Base-by-base conservation (phyloP, 1,140 invertebrate species). In the Hypothenemus hampei region DNA sequence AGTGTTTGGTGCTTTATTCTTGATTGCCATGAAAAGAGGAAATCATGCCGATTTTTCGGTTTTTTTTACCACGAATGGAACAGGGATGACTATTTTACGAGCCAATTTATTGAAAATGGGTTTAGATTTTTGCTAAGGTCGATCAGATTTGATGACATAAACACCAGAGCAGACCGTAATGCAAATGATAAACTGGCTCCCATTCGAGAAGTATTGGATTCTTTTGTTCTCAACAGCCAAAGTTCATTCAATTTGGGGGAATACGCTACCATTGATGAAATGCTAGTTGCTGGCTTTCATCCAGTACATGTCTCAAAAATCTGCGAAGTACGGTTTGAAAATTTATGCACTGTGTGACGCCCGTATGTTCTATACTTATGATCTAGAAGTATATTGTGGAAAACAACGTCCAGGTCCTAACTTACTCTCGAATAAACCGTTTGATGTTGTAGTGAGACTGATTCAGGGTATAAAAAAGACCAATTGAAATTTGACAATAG, bases 101-200 rank as follows among this genome's bases (percentile, higher is more conserved):
- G 5, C 21, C 7, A 21, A 44, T 21, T 44, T 7, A 7, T 19
- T 24, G 5, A 44, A 10, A 4, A 44, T 7, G 5, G 41, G 11
- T 44, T 44, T 24, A 5, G 19, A 7, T 44, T 44, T 21, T 19
- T 59, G 16, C 10, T 55, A 10, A 11, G 13, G 8, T 40, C 19
- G 41, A 46, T 68, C 33, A 54, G 61, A 24, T 69, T 69, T 63
- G 67, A 70, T 43, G 57, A 68, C 54, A 35, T 46, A 13, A 20
- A 19, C 15, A 63, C 61, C 44, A 44, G 66, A 56, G 49, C 58
- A 37, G 58, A 59, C 18, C 60, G 65, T 52, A 59, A 55, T 57
- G 58, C 51, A 63, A 33, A 58, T 41, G 67, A 72, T 59, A 70
- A 69, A 59, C 56, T 69, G 41, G 65, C 66, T 39, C 61, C 65